Evolutionary conservation across 2,888 invertebrate genomes (phyloP).

Genomic region (Dolomedes plantarius): DNA sequence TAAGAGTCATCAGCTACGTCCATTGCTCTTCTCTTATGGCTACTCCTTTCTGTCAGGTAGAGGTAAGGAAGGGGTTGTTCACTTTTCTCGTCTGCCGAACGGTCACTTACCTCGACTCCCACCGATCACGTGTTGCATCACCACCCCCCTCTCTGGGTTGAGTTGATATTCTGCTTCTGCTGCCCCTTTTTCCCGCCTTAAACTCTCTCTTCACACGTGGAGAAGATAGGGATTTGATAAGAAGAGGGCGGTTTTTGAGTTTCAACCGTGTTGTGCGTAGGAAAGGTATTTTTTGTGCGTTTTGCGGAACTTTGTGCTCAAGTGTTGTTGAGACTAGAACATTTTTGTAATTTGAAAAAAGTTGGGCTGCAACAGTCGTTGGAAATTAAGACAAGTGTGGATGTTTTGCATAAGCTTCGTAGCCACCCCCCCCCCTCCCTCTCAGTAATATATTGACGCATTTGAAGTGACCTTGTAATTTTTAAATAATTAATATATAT

Average conservation of each 20-base stretch:
- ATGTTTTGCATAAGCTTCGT: too few species aligned
- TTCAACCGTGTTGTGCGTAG: background rate
- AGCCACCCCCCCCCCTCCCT: too few species aligned
- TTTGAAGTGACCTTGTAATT: too few species aligned
- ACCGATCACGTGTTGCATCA: constrained; percentile 1
- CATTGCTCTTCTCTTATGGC: background rate
- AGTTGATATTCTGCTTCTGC: background rate
- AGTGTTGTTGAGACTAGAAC: too few species aligned
- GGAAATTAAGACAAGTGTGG: too few species aligned
- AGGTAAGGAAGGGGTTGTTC: constrained; percentile 12
- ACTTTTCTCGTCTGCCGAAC: background rate
- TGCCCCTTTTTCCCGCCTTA: constrained; percentile 1
- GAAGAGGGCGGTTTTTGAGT: background rate
- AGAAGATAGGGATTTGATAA: background rate
- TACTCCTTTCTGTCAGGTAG: background rate
- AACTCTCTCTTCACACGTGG: background rate
- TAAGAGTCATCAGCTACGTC: too few species aligned
- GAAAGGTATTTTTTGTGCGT: too few species aligned
- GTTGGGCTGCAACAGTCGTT: too few species aligned
- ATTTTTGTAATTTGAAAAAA: too few species aligned
- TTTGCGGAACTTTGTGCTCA: too few species aligned
- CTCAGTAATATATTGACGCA: too few species aligned
- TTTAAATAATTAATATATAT: too few species aligned
- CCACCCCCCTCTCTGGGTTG: background rate
- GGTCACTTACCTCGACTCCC: constrained; percentile 18